phyloP scores from a whole-genome alignment of 2,113 vertebrate genomes.

The Spilogale gracilis region DNA sequence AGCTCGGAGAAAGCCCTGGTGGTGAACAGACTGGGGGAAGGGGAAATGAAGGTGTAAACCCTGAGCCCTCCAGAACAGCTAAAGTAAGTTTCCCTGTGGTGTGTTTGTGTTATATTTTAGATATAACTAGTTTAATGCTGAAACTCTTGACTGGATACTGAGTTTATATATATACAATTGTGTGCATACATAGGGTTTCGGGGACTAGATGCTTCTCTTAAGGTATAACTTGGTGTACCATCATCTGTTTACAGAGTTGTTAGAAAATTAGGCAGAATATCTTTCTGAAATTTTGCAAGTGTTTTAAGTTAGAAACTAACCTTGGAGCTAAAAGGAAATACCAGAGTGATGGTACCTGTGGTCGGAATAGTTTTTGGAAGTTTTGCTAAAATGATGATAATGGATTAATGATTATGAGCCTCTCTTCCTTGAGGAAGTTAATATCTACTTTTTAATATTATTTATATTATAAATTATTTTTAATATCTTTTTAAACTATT shows the following conservation, averaged over 20 bases:
- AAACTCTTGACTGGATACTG: conserved; percentile 43
- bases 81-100: conserved; percentile 79
- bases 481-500: not conserved
- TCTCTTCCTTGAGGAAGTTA: not conserved
- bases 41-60: conserved; percentile 74
- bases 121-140: not conserved
- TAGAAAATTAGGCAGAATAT: conserved; percentile 51
- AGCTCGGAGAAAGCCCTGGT: not conserved
- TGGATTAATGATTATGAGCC: not conserved
- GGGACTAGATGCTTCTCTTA: conserved; percentile 13
- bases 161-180: not conserved
- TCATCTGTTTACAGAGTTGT: conserved; percentile 32
- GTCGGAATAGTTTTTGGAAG: conserved; percentile 46
- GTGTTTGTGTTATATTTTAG: not conserved
- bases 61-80: conserved; percentile 73
- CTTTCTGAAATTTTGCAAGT: conserved; percentile 33
- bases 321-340: conserved; percentile 35
- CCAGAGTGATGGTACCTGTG: not conserved
- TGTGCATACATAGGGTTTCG: not conserved
- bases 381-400: conserved; percentile 52
- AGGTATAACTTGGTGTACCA: conserved; percentile 43
- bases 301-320: conserved; percentile 43
- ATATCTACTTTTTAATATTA: not conserved
- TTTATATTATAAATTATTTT: no score
- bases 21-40: conserved; percentile 66